Conservation (phyloP, 2,113 vertebrate species). For the Epinephelus lanceolatus region DNA sequence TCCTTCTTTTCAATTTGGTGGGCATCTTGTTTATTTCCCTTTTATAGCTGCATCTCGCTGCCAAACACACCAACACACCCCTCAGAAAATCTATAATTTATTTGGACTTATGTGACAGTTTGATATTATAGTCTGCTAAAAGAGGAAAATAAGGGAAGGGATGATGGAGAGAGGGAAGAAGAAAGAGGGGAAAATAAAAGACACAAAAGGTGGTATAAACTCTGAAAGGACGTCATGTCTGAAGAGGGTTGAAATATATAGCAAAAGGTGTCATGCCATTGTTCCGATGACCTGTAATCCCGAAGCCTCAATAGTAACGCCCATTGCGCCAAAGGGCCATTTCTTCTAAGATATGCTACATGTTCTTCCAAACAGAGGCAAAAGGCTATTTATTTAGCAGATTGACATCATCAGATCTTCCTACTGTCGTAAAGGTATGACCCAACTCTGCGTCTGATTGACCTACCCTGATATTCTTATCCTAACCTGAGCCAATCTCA, state of each 20-base stretch:
- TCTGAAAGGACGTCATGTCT: slow-evolving; percentile 11
- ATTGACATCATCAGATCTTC: too few species aligned
- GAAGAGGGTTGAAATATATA: slow-evolving; percentile 22
- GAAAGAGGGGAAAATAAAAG: slow-evolving; percentile 10
- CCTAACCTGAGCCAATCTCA: too few species aligned
- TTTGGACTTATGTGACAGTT: slow-evolving; percentile 60
- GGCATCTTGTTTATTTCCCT: slow-evolving; percentile 78
- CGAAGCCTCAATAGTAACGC: too few species aligned
- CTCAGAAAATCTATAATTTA: slow-evolving; percentile 59
- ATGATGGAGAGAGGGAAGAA: slow-evolving; percentile 1
- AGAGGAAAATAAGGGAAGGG: slow-evolving; percentile 24
- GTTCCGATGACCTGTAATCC: too few species aligned
- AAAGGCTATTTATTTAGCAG: too few species aligned
- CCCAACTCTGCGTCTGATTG: too few species aligned
- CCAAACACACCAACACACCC: slow-evolving; percentile 46
- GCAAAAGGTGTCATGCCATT: background rate
- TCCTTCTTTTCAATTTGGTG: slow-evolving; percentile 70
- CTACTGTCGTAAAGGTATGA: too few species aligned
- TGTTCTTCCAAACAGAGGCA: too few species aligned
- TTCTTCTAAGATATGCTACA: too few species aligned
- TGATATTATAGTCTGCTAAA: slow-evolving; percentile 56
- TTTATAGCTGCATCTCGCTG: slow-evolving; percentile 53
- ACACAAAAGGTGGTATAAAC: slow-evolving; percentile 21
- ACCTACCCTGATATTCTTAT: too few species aligned
- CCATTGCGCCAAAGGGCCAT: too few species aligned